These are phyloP conservation scores for Orientallactaga bullata DNA, from an alignment of 2,113 vertebrate genomes.

Conservation along the genomic window DNA sequence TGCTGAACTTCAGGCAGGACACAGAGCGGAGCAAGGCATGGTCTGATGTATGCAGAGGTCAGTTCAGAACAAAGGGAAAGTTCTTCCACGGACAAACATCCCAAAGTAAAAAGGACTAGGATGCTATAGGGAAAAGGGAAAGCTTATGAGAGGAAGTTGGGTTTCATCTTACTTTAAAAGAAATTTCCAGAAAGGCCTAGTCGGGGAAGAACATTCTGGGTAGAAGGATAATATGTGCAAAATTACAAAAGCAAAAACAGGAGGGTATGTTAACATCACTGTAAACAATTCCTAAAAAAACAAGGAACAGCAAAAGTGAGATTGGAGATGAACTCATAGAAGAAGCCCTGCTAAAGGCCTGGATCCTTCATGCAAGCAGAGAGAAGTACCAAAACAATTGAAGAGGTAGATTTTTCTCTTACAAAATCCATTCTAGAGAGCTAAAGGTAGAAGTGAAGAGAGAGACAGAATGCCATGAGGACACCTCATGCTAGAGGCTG, in stretches of 20 bases:
- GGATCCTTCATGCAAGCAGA: not conserved
- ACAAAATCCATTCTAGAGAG: too few species aligned
- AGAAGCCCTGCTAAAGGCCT: not conserved
- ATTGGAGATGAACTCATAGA: not conserved
- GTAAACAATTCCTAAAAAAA: not conserved
- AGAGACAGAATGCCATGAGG: not conserved
- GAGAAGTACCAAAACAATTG: too few species aligned
- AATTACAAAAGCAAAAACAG: not conserved
- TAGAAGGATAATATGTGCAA: not conserved
- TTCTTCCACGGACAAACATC: not conserved
- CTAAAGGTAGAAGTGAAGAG: not conserved
- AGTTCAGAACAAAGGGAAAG: not conserved
- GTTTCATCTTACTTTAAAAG: constrained; percentile 28
- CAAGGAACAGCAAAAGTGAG: not conserved
- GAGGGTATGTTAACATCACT: not conserved
- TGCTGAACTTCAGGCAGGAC: not conserved
- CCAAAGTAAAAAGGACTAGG: constrained; percentile 2
- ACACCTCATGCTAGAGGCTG: not conserved
- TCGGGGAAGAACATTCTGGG: not conserved
- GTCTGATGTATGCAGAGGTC: not conserved
- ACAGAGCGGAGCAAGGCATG: not conserved
- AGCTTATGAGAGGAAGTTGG: not conserved
- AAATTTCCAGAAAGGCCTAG: not conserved
- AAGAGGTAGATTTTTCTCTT: too few species aligned
- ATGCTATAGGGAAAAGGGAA: not conserved